These are phyloP conservation scores for Tribolium castaneum DNA, from an alignment of 1,140 invertebrate species.

Conservation along the genomic window DNA sequence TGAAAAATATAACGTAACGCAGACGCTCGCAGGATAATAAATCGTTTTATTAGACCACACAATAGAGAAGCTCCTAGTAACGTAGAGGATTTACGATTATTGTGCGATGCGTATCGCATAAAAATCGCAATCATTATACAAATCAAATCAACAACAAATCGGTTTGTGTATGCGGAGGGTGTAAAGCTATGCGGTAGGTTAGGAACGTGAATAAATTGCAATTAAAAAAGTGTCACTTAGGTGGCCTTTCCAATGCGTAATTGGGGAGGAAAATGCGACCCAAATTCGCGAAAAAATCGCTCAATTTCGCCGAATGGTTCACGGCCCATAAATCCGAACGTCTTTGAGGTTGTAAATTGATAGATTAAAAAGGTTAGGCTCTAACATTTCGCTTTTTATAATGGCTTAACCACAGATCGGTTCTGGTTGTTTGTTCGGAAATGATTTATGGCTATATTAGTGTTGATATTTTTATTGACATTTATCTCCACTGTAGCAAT, in stretches of 20 bases:
- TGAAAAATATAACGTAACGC: conserved; percentile 38
- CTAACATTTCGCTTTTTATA: conserved; percentile 39
- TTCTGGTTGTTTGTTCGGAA: conserved; percentile 32
- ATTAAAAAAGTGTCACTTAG: conserved; percentile 37
- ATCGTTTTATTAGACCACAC: conserved; percentile 55
- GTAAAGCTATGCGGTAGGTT: conserved; percentile 47
- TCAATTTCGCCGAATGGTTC: conserved; percentile 34
- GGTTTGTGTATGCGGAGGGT: conserved; percentile 33
- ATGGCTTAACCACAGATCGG: conserved; percentile 42
- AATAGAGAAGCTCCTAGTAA: conserved; percentile 50
- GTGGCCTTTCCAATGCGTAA: conserved; percentile 29
- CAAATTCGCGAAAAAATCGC: neutral
- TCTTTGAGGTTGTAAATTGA: conserved; percentile 39
- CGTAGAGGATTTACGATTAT: conserved; percentile 54
- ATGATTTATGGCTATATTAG: conserved; percentile 39
- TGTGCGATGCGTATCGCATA: conserved; percentile 45
- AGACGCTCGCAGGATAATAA: conserved; percentile 51
- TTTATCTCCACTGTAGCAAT: conserved; percentile 4
- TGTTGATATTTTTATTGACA: conserved; percentile 37
- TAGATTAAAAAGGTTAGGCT: conserved; percentile 43
- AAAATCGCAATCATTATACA: conserved; percentile 53
- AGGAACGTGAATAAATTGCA: conserved; percentile 36
- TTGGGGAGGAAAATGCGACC: conserved; percentile 1
- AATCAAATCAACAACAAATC: conserved; percentile 37
- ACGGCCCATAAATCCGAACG: conserved; percentile 46